Evolutionary conservation across 2,888 invertebrate species (phyloP).

Genomic region (Drosophila tripunctata): DNA sequence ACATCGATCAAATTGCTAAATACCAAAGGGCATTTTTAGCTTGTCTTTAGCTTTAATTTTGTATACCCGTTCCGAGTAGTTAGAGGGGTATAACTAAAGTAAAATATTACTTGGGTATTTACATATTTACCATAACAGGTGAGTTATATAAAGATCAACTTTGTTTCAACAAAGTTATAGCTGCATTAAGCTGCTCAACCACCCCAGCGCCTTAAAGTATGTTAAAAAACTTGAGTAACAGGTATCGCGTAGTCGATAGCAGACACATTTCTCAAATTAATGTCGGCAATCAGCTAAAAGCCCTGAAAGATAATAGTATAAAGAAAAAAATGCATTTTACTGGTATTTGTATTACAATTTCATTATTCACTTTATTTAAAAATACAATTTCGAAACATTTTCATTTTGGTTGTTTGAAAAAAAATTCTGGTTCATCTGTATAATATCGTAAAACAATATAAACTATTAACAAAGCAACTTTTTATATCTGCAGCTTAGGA

Average conservation of each 20-base stretch:
- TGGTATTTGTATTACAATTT: slow-evolving; percentile 33
- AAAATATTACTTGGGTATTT: too few species aligned
- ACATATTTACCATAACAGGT: too few species aligned
- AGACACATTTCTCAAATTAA: not conserved
- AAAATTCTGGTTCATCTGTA: slow-evolving; percentile 51
- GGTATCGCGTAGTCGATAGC: not conserved
- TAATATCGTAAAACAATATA: slow-evolving; percentile 73
- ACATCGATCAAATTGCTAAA: slow-evolving; percentile 63
- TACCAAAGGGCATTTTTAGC: slow-evolving; percentile 42
- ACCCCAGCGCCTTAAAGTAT: too few species aligned
- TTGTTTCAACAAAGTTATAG: not conserved
- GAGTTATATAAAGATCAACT: not conserved
- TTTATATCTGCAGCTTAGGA: slow-evolving; percentile 67
- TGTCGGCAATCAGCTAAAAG: not conserved
- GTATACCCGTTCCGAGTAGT: not conserved
- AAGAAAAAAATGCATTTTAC: not conserved
- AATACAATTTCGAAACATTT: slow-evolving; percentile 57
- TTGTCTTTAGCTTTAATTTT: not conserved
- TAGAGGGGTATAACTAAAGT: not conserved
- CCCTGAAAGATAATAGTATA: not conserved
- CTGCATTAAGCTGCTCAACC: too few species aligned
- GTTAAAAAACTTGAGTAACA: not conserved
- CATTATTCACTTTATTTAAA: slow-evolving; percentile 49
- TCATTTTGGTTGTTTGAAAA: slow-evolving; percentile 48
- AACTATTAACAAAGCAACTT: slow-evolving; percentile 77